Base-by-base conservation (phyloP, 2,797 vertebrate species). In the Cygnus olor region DNA sequence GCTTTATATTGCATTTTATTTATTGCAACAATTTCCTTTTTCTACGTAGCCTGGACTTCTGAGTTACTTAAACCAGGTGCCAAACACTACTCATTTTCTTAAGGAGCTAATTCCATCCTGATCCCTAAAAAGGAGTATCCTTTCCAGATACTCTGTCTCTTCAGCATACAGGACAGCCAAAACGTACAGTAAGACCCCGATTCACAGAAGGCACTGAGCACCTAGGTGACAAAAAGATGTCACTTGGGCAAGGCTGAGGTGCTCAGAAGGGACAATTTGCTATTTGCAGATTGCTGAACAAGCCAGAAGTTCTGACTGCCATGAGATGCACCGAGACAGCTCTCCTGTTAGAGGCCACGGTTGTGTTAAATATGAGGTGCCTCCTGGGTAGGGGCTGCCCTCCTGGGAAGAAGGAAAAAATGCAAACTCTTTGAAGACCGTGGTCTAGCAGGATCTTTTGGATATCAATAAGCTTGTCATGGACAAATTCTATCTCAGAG, bases 221-320 rank as follows among this genome's bases (percentile, higher is more conserved):
- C 0, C 0, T 15, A 34, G 53, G 15, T 5, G 3, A 44, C n/a
- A 58, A 47, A 28, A 57, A 84, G 38, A 2, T 66, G 66, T 28
- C 58, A 34, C 45, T 63, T 14, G 2, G 6, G 69, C 54, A 82
- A 76, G 36, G 38, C 28, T 25, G 71, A 36, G 14, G 10, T 13
- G 14, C 40, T 53, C 70, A 13, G n/a, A 74, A 80, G 28, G 66
- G 51, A 47, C 45, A 58, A 56, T 27, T 20, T 17, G 8, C 7
- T 42, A 63, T 18, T 42, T 63, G 34, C 0, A 70, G 45, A 45
- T 17, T 10, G 54, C 1, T 34, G 53, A 90, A 38, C 1, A 2
- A 36, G 47, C n/a, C 78, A 87, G 74, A 30, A 76, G 32, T 15
- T 54, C 58, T 13, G 34, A 40, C 17, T 4, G 28, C 56, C 32